Conservation (phyloP, 2,888 invertebrate genomes). For the Xestia c-nigrum region DNA sequence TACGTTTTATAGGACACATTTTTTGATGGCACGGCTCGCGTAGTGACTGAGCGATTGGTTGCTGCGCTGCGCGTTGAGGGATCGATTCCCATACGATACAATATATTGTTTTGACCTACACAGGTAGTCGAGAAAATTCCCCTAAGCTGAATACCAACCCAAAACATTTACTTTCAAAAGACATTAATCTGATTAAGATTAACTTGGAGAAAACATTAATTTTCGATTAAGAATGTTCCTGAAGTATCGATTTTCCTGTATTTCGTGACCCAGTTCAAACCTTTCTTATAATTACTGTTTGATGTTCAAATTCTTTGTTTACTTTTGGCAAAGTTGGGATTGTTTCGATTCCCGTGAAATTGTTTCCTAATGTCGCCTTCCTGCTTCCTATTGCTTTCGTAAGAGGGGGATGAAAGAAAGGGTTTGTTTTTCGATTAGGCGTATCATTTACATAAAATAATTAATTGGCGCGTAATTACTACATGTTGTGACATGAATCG, state of each 20-base stretch:
- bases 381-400: conserved; percentile 8
- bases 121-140: neutral
- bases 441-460: neutral
- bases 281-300: conserved; percentile 44
- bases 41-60: neutral
- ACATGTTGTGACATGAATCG: neutral
- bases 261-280: conserved; percentile 49
- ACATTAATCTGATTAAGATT: conserved; percentile 48
- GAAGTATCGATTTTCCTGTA: conserved; percentile 44
- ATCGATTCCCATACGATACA: neutral
- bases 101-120: no score
- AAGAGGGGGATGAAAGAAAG: conserved; percentile 16
- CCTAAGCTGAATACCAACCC: conserved; percentile 4
- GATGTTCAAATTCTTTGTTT: conserved; percentile 39
- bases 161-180: conserved; percentile 12
- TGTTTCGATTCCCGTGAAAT: conserved; percentile 25
- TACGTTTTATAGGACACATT: neutral
- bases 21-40: neutral
- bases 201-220: conserved; percentile 45
- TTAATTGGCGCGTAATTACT: neutral
- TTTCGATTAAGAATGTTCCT: conserved; percentile 33
- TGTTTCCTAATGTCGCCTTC: conserved; percentile 14
- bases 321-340: conserved; percentile 27
- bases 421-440: neutral
- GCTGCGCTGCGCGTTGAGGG: neutral